Conservation (phyloP, 2,797 vertebrate species). For the Brachyalestes nurse region DNA sequence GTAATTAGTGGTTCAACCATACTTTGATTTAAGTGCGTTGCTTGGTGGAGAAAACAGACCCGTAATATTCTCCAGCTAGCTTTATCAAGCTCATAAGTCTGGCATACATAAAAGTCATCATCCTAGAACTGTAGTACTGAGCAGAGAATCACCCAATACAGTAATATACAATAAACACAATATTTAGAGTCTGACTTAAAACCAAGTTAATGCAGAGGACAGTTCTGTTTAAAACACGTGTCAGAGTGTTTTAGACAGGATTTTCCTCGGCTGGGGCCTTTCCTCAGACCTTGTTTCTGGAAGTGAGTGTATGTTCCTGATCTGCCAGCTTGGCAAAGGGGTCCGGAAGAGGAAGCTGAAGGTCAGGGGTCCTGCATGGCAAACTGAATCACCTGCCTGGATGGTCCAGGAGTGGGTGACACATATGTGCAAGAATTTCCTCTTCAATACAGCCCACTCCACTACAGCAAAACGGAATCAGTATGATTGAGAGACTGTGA, state of each 20-base stretch:
- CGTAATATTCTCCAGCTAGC: conserved; percentile 36
- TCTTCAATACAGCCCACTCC: background rate
- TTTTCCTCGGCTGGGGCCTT: conserved; percentile 69
- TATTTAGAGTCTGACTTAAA: conserved; percentile 26
- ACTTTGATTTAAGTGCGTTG: conserved; percentile 61
- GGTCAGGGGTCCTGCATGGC: conserved; percentile 28
- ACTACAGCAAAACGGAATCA: background rate
- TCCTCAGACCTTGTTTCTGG: conserved; percentile 66
- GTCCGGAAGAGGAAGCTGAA: conserved; percentile 53
- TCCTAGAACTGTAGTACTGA: conserved; percentile 25
- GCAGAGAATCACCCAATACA: conserved; percentile 26
- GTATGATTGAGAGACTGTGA: no score
- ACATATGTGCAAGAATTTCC: background rate
- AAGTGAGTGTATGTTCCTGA: conserved; percentile 59
- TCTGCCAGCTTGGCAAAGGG: conserved; percentile 42
- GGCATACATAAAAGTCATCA: conserved; percentile 22
- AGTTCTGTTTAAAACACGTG: background rate
- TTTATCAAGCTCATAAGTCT: conserved; percentile 41
- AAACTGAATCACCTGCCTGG: conserved; percentile 26
- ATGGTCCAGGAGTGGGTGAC: background rate
- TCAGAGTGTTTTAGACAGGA: conserved; percentile 46
- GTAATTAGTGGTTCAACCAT: conserved; percentile 65
- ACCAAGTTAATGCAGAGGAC: conserved; percentile 30
- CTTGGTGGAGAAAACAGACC: conserved; percentile 47
- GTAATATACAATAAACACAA: conserved; percentile 26